Evolutionary conservation across 2,888 invertebrate genomes (phyloP), one percentile per base, ranked within the genome.

Genomic region (Stegana nigrithorax): DNA sequence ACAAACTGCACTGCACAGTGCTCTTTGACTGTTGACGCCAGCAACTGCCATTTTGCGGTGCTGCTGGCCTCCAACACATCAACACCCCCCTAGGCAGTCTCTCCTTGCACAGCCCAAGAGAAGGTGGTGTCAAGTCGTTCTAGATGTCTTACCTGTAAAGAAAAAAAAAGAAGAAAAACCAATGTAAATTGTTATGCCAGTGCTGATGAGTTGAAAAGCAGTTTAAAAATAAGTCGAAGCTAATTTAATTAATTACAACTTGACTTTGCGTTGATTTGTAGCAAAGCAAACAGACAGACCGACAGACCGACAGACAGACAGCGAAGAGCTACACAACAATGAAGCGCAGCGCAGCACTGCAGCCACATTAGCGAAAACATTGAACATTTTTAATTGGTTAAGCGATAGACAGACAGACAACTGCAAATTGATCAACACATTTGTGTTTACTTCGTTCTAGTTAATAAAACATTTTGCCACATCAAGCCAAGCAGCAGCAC

Each of bases 281-380:
- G n/a, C n/a, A n/a, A 42, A 23, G 21, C 57, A 32, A 14, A 57
- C 57, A 23, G 57, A 57, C 25, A 14, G 25, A 57, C 57, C 2
- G 57, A 57, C 39, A 32, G 23, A 57, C 57, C 12, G 57, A 57
- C 21, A 57, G 39, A 57, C 39, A 17, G 42, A 57, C 5, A 27
- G 19, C n/a, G 14, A 4, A 36, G 14, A 14, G n/a, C 39, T 14
- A 2, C 39, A 14, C 17, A 14, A 10, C n/a, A 10, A 39, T 39
- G 12, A 39, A 39, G 14, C n/a, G 10, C 36, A 36, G 10, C 14
- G 36, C 10, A 36, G 14, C 36, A 29, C 10, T 29, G 6, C 10
- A 29, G 29, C 6, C 29, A 29, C 10, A 7, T 29, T 10, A 29
- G 29, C 29, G 6, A 29, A 29, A 29, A 29, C 29, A 7, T 29